Percentiles rank a stretch among this genome's conserved stretches.
phyloP scores from a whole-genome alignment of 2,113 vertebrate species.

The Gallinago undulata region DNA sequence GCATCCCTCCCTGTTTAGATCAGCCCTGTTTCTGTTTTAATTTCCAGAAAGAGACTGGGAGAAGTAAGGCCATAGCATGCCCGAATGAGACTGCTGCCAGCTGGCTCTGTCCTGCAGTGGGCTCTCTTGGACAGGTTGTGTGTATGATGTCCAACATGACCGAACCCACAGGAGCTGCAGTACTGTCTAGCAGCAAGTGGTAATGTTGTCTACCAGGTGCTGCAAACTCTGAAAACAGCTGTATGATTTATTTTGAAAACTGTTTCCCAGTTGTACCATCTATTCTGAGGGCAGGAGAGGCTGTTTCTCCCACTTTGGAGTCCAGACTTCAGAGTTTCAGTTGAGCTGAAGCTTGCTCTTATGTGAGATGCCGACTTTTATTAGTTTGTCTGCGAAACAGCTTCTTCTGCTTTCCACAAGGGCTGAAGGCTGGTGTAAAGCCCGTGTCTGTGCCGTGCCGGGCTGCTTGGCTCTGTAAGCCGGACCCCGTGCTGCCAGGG shows the following conservation, averaged over 20 bases:
- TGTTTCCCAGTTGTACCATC: background rate
- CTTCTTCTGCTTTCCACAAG: background rate
- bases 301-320: background rate
- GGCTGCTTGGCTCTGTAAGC: background rate
- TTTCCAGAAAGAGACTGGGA: background rate
- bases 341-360: background rate
- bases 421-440: background rate
- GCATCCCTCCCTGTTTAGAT: background rate
- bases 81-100: background rate
- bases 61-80: background rate
- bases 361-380: background rate
- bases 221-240: background rate
- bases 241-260: background rate
- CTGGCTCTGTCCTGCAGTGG: background rate
- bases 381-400: background rate
- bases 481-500: accelerated
- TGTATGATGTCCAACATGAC: accelerated
- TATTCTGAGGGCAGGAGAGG: background rate
- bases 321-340: background rate
- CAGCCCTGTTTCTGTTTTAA: background rate
- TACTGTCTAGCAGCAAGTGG: background rate
- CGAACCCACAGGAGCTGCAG: accelerated
- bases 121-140: background rate
- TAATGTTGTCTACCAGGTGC: background rate
- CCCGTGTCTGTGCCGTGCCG: background rate